Evolutionary conservation across 2,888 invertebrate genomes (phyloP).

Genomic region (Pimpla rufipes): DNA sequence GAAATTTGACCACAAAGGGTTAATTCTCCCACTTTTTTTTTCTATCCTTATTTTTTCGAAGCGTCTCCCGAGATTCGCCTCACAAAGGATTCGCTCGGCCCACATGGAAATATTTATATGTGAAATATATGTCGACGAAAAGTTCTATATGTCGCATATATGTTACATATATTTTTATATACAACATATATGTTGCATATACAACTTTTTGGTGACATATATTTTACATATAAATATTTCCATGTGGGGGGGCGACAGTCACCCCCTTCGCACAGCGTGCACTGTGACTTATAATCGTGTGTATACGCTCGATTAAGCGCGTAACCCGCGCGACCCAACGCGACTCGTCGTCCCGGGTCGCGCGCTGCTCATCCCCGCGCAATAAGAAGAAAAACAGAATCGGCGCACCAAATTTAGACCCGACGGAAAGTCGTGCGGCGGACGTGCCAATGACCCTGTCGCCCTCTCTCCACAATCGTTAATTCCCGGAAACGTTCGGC

Average conservation of each 20-base stretch:
- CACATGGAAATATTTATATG: no score
- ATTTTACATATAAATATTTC: no score
- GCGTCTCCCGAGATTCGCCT: neutral
- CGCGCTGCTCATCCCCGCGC: neutral
- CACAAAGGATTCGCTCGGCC: neutral
- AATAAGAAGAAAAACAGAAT: slow-evolving; percentile 5
- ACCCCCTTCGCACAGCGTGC: neutral
- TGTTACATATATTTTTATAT: no score
- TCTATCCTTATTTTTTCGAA: no score
- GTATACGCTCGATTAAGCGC: slow-evolving; percentile 4
- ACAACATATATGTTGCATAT: no score
- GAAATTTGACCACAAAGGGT: no score
- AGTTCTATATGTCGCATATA: no score
- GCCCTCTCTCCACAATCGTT: neutral
- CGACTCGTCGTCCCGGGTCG: neutral
- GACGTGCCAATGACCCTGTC: slow-evolving; percentile 55
- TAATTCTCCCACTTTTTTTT: no score
- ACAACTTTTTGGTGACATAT: no score
- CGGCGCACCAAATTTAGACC: slow-evolving; percentile 20
- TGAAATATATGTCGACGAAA: no score
- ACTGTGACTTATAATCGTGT: neutral
- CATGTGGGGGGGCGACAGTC: no score
- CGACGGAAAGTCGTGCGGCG: slow-evolving; percentile 24
- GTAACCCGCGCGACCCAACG: neutral
- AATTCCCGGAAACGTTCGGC: slow-evolving; percentile 33